Conservation (phyloP, 2,113 vertebrate species). For the Aleadryas rufinucha region DNA sequence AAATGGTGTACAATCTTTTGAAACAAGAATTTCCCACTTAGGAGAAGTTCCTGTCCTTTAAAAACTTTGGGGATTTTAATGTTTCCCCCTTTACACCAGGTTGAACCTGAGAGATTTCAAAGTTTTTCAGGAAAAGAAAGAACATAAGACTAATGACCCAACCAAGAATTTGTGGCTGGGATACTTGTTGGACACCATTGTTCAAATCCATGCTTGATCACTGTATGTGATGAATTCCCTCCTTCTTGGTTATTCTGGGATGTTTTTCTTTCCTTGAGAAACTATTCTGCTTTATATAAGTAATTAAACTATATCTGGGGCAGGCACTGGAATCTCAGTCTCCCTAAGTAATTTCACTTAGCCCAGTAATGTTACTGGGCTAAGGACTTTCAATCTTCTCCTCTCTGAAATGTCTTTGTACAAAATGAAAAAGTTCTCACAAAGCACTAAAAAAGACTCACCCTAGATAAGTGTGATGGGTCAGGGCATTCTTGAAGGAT, state of each 20-base stretch:
- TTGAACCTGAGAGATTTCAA: not conserved
- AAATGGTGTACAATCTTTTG: not conserved
- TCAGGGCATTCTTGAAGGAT: not conserved
- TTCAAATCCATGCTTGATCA: not conserved
- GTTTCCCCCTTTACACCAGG: not conserved
- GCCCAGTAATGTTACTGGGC: conserved; percentile 5
- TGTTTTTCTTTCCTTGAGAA: not conserved
- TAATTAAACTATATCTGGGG: conserved; percentile 33
- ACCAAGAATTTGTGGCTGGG: not conserved
- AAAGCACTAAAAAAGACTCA: not conserved
- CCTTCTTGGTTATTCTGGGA: not conserved
- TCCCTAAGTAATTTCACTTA: conserved; percentile 27
- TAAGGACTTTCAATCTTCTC: conserved; percentile 6
- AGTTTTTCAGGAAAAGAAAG: not conserved
- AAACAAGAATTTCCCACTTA: not conserved
- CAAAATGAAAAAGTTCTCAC: not conserved
- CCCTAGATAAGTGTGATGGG: not conserved
- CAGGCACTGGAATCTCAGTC: not conserved
- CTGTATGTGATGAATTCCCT: not conserved
- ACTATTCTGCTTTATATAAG: not conserved
- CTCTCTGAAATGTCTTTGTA: not conserved
- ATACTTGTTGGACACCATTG: not conserved
- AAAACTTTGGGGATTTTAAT: not conserved
- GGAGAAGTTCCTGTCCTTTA: not conserved
- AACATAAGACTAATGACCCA: not conserved